Evolutionary conservation across 2,113 vertebrate species (phyloP).

Genomic region (Nothobranchius furzeri): DNA sequence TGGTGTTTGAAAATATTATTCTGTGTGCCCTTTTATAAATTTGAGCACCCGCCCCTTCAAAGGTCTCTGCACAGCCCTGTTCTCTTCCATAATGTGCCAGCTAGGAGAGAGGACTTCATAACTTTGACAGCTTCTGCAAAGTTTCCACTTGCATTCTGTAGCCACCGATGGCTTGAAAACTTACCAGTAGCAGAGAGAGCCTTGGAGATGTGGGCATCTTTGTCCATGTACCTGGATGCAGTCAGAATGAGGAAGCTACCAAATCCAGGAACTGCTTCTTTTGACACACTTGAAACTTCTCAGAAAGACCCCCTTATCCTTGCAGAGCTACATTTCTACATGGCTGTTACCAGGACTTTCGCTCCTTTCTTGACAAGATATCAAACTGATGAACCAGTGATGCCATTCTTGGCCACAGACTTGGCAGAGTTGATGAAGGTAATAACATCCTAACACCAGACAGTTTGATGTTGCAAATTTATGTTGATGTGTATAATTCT

Average conservation of each 20-base stretch:
- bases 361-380: not conserved
- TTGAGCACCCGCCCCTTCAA: too few species aligned
- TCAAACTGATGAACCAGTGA: not conserved
- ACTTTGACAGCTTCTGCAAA: not conserved
- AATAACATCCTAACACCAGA: not conserved
- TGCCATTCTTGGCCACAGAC: too few species aligned
- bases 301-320: not conserved
- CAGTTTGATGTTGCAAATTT: too few species aligned
- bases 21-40: too few species aligned
- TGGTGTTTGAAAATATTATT: too few species aligned
- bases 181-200: not conserved
- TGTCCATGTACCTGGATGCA: too few species aligned
- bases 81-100: too few species aligned
- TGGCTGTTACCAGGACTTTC: not conserved
- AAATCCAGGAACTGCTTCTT: not conserved
- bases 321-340: not conserved
- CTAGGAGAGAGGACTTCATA: too few species aligned
- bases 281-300: not conserved
- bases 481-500: too few species aligned
- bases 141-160: slow-evolving; percentile 3
- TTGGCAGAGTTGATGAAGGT: slow-evolving; percentile 2
- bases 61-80: too few species aligned
- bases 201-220: not conserved
- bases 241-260: not conserved
- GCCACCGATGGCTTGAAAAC: not conserved